Conservation (phyloP, 2,113 vertebrate species). For the Psettodes erumei region DNA sequence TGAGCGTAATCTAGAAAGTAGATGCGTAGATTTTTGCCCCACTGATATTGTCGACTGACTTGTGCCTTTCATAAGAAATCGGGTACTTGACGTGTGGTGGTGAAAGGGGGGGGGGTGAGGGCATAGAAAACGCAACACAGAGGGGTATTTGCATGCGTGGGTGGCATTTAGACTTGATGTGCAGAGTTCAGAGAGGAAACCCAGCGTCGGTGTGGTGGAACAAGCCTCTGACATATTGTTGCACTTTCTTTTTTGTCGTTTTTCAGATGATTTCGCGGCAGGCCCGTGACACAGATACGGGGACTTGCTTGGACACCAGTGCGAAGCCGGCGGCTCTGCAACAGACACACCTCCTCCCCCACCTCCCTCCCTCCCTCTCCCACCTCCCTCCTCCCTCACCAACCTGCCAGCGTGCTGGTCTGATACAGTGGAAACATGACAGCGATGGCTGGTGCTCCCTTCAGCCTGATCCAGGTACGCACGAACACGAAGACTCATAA, state of each 20-base stretch:
- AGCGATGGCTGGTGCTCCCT: conserved; percentile 31
- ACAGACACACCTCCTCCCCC: too few species aligned
- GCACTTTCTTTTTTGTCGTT: not conserved
- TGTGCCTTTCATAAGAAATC: conserved; percentile 84
- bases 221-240: too few species aligned
- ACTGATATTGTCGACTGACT: conserved; percentile 75
- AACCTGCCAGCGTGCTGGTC: conserved; percentile 8
- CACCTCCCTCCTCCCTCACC: too few species aligned
- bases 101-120: conserved; percentile 75
- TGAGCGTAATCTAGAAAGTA: conserved; percentile 56
- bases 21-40: conserved; percentile 42
- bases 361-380: too few species aligned
- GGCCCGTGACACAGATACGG: not conserved
- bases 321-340: conserved; percentile 26
- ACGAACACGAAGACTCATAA: conserved; percentile 24
- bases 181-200: conserved; percentile 56
- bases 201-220: too few species aligned
- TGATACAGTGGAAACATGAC: conserved; percentile 46
- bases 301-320: not conserved
- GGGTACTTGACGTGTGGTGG: too few species aligned
- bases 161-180: conserved; percentile 50
- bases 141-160: conserved; percentile 74
- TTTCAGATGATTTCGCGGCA: not conserved
- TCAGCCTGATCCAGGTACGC: conserved; percentile 28
- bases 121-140: conserved; percentile 77